Evolutionary conservation across 2,888 invertebrate genomes (phyloP).

Genomic region (Dinocampus coccinellae): DNA sequence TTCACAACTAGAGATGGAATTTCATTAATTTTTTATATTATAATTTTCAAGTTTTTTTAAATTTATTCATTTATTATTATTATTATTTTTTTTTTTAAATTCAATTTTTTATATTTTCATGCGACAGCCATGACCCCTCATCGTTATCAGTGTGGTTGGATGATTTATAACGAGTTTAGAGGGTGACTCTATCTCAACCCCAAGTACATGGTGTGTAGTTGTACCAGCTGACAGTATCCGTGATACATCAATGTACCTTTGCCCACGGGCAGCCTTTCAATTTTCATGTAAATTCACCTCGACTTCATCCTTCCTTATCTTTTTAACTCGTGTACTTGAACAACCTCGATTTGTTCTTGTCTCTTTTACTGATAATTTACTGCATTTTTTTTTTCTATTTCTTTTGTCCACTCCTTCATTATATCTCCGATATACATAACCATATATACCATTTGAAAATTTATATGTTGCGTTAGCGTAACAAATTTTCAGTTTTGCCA

Average conservation of each 20-base stretch:
- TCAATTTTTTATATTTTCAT: not conserved
- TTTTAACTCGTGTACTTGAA: constrained; percentile 13
- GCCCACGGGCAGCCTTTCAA: constrained; percentile 37
- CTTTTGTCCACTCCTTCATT: not conserved
- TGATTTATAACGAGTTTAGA: constrained; percentile 33
- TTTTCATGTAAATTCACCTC: constrained; percentile 47
- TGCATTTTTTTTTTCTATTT: not conserved
- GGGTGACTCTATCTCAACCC: constrained; percentile 27
- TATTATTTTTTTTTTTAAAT: constrained; percentile 3
- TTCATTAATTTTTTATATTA: no score
- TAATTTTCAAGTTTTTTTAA: no score
- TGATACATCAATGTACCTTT: constrained; percentile 44
- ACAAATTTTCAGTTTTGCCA: constrained; percentile 36
- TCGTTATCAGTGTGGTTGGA: not conserved
- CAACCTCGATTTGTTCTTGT: constrained; percentile 23
- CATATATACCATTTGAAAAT: constrained; percentile 13
- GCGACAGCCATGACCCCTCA: not conserved
- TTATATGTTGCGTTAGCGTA: constrained; percentile 33
- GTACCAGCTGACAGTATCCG: constrained; percentile 41
- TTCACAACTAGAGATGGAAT: no score
- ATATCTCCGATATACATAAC: not conserved
- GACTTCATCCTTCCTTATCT: not conserved
- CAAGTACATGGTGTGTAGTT: not conserved
- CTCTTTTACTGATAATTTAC: constrained; percentile 19
- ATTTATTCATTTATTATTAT: no score